Evolutionary conservation across 2,797 vertebrate species (phyloP), one percentile per base, ranked within the genome.

Genomic region (Emydoidea blandingii): DNA sequence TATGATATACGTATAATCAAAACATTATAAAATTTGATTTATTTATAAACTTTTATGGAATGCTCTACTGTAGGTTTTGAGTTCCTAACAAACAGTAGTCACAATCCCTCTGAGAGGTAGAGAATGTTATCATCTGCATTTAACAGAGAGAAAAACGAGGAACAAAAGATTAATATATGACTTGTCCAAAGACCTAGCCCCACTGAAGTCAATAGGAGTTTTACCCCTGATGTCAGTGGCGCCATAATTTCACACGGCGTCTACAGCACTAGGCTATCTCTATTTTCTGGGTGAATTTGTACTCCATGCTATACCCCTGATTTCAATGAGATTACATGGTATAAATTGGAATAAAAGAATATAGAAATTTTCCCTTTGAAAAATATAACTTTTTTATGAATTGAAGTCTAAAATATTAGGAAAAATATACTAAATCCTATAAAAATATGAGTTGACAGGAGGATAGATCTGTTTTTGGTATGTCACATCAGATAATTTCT

Each of bases 31-130:
- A 59, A 87, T 79, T 14, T 2, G 68, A 85, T 8, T 76, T 84
- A 81, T 65, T 84, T 93, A 74, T 87, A 93, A 92, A 86, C 74
- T 90, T 2, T 68, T 90, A 86, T 85, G 57, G 25, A 92, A 15
- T 6, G 12, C 91, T 91, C 88, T 56, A 41, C 81, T 90, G 56
- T 81, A 85, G 23, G 19, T 87, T 91, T 11, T 56, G 27, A 57
- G 27, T 57, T 57, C 56, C 56, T 29, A 57, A 57, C 41, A 83
- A 44, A 53, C 34, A 31, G 27, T 47, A 21, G 76, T 44, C 29
- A 85, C 2, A 44, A 12, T 68, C 25, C 53, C 31, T 29, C 54
- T 76, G 12, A 31, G 57, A 59, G 29, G 14, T 8, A 74, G 37
- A 76, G 34, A 76, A 74, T 19, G 5, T 31, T 54, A 44, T 74